These are phyloP conservation scores for Eupsilia transversa DNA, from an alignment of 2,888 invertebrate species.

Conservation along the genomic window DNA sequence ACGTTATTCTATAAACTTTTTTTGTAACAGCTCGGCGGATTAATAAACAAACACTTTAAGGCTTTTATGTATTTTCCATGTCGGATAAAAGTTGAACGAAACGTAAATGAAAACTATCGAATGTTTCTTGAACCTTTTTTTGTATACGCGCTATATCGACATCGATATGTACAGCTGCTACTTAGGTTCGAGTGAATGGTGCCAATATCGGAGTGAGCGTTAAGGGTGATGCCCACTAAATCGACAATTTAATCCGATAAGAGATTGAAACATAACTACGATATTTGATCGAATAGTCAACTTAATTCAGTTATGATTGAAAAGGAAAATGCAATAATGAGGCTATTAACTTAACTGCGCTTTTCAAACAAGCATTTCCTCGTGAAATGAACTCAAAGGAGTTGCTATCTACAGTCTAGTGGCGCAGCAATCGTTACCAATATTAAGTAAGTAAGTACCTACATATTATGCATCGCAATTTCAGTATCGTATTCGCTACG, in stretches of 20 bases:
- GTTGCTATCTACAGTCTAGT: slow-evolving; percentile 3
- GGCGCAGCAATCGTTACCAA: neutral
- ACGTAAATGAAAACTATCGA: slow-evolving; percentile 32
- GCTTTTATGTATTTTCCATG: slow-evolving; percentile 19
- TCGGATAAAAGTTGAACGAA: slow-evolving; percentile 13
- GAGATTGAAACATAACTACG: slow-evolving; percentile 16
- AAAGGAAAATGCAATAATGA: slow-evolving; percentile 32
- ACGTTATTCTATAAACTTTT: slow-evolving; percentile 9
- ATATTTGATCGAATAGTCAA: slow-evolving; percentile 22
- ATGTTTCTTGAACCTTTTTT: slow-evolving; percentile 15
- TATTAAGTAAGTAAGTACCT: neutral
- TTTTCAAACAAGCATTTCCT: slow-evolving; percentile 29
- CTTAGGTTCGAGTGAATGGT: slow-evolving; percentile 37
- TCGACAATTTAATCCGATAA: slow-evolving; percentile 31
- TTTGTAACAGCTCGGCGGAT: slow-evolving; percentile 17
- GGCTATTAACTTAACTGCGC: neutral
- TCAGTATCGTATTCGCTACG: neutral
- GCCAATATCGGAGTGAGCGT: slow-evolving; percentile 42
- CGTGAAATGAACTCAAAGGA: slow-evolving; percentile 16
- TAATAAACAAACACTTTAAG: slow-evolving; percentile 24
- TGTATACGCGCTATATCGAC: slow-evolving; percentile 2
- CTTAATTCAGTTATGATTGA: slow-evolving; percentile 23
- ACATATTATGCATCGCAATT: neutral
- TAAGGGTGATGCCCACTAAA: slow-evolving; percentile 30
- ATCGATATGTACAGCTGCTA: slow-evolving; percentile 4